These are phyloP conservation scores for Sardina pilchardus DNA, from an alignment of 2,113 vertebrate genomes.

Conservation along the genomic window DNA sequence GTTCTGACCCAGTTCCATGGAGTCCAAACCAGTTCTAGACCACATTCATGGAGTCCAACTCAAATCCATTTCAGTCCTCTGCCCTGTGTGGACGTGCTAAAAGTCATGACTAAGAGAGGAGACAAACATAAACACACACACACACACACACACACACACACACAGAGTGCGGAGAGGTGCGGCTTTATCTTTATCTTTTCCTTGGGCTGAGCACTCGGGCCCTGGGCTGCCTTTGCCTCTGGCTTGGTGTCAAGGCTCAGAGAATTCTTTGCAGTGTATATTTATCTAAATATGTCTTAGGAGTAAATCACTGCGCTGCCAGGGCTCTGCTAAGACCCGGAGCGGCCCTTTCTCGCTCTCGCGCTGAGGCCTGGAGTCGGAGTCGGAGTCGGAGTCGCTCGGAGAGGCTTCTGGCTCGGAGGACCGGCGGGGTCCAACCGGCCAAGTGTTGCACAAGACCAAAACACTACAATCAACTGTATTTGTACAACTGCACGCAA, in stretches of 20 bases:
- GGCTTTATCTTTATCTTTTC: slow-evolving; percentile 29
- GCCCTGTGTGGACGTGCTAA: not conserved
- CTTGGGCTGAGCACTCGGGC: slow-evolving; percentile 26
- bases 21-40: too few relatives aligned
- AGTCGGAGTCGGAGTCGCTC: too few relatives aligned
- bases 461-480: too few relatives aligned
- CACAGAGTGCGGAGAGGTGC: slow-evolving; percentile 12
- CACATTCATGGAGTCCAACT: not conserved
- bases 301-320: slow-evolving; percentile 68
- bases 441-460: too few relatives aligned
- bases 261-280: slow-evolving; percentile 67
- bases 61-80: not conserved
- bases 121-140: not conserved
- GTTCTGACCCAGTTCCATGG: too few relatives aligned
- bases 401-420: too few relatives aligned
- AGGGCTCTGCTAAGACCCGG: slow-evolving; percentile 55
- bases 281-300: slow-evolving; percentile 75
- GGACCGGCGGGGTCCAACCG: too few relatives aligned
- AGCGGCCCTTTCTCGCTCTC: not conserved
- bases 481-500: too few relatives aligned
- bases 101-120: not conserved
- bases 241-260: slow-evolving; percentile 44
- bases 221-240: slow-evolving; percentile 24
- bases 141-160: not conserved
- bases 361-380: slow-evolving; percentile 6